Evolutionary conservation across 2,888 invertebrate species (phyloP).

Genomic region (Thysanoteuthis rhombus): DNA sequence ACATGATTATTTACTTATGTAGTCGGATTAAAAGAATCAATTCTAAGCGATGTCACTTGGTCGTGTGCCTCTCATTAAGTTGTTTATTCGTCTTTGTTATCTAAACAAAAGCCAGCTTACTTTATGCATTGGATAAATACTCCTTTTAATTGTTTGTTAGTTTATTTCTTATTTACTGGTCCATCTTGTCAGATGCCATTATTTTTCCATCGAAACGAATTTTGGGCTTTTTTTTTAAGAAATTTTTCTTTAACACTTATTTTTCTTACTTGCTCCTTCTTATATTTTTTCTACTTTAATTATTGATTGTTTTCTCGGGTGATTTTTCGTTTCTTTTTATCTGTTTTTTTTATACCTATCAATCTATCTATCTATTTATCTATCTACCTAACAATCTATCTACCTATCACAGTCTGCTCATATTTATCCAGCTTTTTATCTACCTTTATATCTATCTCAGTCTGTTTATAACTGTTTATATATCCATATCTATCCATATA

Average conservation of each 20-base stretch:
- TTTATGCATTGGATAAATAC: neutral
- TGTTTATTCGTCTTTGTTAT: neutral
- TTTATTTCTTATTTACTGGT: neutral
- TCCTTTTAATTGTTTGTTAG: neutral
- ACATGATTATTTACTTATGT: neutral
- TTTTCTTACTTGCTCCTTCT: no score
- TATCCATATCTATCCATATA: no score
- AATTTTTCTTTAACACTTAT: neutral
- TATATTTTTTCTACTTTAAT: no score
- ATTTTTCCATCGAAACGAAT: neutral
- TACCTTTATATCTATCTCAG: no score
- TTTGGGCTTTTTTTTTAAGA: neutral
- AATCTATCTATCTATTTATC: no score
- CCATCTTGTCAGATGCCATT: neutral
- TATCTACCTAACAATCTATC: no score
- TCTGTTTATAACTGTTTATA: no score
- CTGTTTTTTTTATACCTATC: no score
- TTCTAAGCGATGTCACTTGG: neutral
- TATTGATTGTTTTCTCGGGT: no score
- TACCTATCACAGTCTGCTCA: no score
- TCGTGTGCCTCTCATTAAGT: neutral
- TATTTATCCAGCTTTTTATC: no score
- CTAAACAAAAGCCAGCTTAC: neutral
- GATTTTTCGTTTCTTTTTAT: no score
- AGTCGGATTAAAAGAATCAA: neutral